Evolutionary conservation across 64 coral and sea anemone genomes (phyloP), one percentile per base, ranked within the genome.

Genomic region (Exaiptasia diaphana): DNA sequence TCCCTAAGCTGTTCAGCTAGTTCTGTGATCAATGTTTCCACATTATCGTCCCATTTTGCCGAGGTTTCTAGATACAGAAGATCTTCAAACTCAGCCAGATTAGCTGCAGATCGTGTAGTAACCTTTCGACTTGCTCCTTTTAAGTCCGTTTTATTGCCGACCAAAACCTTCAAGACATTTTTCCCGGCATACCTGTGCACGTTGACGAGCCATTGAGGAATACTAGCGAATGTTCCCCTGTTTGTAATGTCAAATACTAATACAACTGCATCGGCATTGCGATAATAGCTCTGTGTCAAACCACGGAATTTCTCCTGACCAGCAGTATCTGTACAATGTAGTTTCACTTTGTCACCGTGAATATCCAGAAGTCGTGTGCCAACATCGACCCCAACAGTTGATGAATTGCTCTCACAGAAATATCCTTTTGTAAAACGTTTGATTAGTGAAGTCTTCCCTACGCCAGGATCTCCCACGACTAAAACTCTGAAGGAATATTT

Each of bases 141-240:
- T 68, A 99, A 99, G 85, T 99, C 95, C 18, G 90, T 99, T 73
- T 99, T 99, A 49, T 99, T 99, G 4, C 95, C 95, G 15, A 99
- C 95, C 18, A 99, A 64, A 40, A 99, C 95, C 54, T 92, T 92
- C 5, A 93, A 63, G 29, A 83, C 77, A 63, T 93, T 89, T 82
- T 75, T 89, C 24, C 76, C 80, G 14, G 95, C 78, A 46, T 89
- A 88, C 38, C 81, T 83, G 33, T 99, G 90, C 37, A 99, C 95
- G 32, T 99, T 88, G 31, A 84, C 67, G 3, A 99, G 60, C 95
- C 95, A 99, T 43, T 93, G 90, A 2, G 95, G 95, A 85, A 99
- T 93, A 36, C 90, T 93, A 0, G 95, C 95, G 70, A 99, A 99
- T 15, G 79, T 93, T 21, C 90, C 85, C 81, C 85, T 91, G 58